These are phyloP conservation scores for cattle (Bos taurus) DNA, from an alignment of 2,113 vertebrate species.

Conservation along the genomic window DNA sequence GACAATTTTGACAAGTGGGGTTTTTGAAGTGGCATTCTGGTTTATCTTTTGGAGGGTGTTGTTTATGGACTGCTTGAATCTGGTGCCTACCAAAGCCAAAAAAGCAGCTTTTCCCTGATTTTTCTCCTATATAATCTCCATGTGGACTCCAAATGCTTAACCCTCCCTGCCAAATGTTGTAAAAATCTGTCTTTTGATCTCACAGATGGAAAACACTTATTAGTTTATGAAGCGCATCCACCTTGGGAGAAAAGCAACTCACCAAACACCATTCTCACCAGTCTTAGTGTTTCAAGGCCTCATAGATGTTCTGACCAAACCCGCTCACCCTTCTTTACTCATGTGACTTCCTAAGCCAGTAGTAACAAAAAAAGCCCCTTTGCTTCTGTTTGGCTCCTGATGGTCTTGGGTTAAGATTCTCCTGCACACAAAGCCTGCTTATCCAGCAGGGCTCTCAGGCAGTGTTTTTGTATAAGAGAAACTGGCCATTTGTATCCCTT, in stretches of 20 bases:
- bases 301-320: not conserved
- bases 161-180: slow-evolving; percentile 48
- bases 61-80: not conserved
- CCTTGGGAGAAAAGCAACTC: not conserved
- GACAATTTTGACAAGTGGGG: not conserved
- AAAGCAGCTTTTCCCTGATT: not conserved
- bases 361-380: not conserved
- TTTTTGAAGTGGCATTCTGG: not conserved
- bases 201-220: slow-evolving; percentile 58
- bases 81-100: not conserved
- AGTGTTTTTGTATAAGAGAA: not conserved
- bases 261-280: not conserved
- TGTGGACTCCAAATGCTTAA: slow-evolving; percentile 45
- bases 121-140: slow-evolving; percentile 46
- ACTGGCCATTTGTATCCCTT: not conserved
- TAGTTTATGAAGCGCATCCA: slow-evolving; percentile 20
- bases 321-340: not conserved
- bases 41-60: not conserved
- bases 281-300: not conserved
- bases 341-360: not conserved
- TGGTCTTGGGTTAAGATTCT: not conserved
- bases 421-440: not conserved
- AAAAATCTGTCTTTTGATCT: slow-evolving; percentile 63
- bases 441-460: not conserved
- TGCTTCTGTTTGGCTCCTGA: not conserved